Conservation (phyloP, 2,113 vertebrate genomes). For the Mustela nigripes region DNA sequence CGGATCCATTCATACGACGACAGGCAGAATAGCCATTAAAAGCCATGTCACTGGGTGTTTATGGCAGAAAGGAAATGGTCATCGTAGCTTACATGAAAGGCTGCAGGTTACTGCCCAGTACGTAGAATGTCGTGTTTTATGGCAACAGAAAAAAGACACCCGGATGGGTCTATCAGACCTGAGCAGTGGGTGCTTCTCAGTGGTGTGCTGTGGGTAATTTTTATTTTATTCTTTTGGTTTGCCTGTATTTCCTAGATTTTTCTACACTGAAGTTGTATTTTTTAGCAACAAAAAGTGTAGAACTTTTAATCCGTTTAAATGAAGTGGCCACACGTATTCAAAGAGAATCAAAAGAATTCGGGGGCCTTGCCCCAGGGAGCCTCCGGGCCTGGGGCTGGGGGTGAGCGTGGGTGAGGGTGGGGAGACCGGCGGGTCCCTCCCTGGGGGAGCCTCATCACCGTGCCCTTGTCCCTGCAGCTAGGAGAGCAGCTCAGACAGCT, state of each 20-base stretch:
- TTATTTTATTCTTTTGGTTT: neutral
- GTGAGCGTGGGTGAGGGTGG: too few relatives aligned
- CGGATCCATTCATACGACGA: too few relatives aligned
- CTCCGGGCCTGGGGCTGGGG: neutral
- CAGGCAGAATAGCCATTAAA: neutral
- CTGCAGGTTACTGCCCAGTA: neutral
- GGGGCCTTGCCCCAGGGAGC: too few relatives aligned
- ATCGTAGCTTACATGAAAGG: neutral
- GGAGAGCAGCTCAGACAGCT: slow-evolving; percentile 92
- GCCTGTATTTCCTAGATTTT: slow-evolving; percentile 38
- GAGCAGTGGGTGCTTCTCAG: neutral
- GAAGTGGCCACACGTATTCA: neutral
- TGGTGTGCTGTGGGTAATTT: neutral
- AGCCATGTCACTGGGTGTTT: neutral
- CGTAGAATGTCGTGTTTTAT: neutral
- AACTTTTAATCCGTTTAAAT: neutral
- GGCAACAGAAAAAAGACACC: neutral
- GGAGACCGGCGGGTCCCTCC: accelerated
- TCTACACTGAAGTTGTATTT: neutral
- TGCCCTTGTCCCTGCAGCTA: slow-evolving; percentile 87
- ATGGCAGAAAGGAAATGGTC: neutral
- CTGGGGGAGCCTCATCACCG: neutral
- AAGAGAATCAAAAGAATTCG: neutral
- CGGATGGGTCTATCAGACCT: neutral
- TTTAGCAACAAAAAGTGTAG: neutral